phyloP scores from a whole-genome alignment of 2,113 vertebrate species.

The rat (Rattus norvegicus) region DNA sequence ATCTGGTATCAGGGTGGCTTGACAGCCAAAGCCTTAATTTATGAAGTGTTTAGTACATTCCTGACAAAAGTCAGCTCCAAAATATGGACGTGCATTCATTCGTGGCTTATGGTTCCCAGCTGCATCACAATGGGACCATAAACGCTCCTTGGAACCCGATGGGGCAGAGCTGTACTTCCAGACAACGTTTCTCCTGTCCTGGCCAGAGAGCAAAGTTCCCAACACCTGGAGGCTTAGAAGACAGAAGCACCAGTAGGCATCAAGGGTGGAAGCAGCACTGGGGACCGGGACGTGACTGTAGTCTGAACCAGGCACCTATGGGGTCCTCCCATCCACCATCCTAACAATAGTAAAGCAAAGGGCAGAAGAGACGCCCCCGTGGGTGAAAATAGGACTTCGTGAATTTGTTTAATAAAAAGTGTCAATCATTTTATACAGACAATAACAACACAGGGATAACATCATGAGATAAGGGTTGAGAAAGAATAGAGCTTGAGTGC shows the following conservation, averaged over 20 bases:
- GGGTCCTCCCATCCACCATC: accelerated
- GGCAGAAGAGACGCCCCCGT: not conserved
- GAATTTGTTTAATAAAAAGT: constrained; percentile 5
- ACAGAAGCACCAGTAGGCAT: not conserved
- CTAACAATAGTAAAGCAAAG: not conserved
- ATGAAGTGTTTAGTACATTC: constrained; percentile 77
- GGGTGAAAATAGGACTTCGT: not conserved
- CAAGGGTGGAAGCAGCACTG: not conserved
- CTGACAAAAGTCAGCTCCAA: constrained; percentile 62
- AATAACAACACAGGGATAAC: not conserved
- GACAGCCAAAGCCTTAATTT: constrained; percentile 72
- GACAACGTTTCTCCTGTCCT: not conserved
- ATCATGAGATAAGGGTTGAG: not conserved
- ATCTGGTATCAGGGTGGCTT: constrained; percentile 67
- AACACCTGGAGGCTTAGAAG: not conserved
- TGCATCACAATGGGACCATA: constrained; percentile 1
- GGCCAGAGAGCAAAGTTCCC: not conserved
- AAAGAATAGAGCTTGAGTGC: not conserved
- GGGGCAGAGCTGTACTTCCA: not conserved
- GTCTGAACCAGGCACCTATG: not conserved
- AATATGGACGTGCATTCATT: constrained; percentile 63
- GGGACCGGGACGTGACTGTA: not conserved
- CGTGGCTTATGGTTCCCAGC: constrained; percentile 71
- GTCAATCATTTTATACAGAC: not conserved
- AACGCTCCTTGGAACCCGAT: constrained; percentile 17